Evolutionary conservation across 2,888 invertebrate species (phyloP), one percentile per base, ranked within the genome.

Genomic region (Cheiracanthium punctorium): DNA sequence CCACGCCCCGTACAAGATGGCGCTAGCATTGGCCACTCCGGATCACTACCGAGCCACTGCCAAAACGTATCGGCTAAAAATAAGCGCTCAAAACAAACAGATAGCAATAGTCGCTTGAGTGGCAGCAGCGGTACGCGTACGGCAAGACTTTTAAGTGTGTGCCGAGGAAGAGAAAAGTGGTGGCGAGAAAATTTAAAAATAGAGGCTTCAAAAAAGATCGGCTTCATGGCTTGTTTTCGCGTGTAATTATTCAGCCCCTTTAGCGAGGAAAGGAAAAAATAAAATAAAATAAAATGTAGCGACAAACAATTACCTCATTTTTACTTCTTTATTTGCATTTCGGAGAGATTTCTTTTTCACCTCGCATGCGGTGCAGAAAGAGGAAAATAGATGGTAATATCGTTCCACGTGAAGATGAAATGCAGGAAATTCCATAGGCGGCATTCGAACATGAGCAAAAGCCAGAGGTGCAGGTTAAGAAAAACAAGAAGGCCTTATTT

Each of bases 21-120:
- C 84, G 84, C 52, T 69, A 17, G 30, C 30, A 10, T 52, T 37
- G 29, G 30, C 58, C 37, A 30, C 33, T 77, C 71, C 67, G 72
- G 72, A 74, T n/a, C n/a, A n/a, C n/a, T n/a, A n/a, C n/a, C n/a
- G n/a, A 30, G 65, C 33, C 29, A 72, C 67, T 79, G 84, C 79
- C 79, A 84, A 84, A 84, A 84, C 65, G 74, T 41, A 30, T 67
- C 52, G 33, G 29, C 84, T 84, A 84, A 84, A 84, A 84, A 84
- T 84, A 84, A 41, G 71, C 73, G 72, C n/a, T 24, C 30, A 84
- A 84, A 79, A 76, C 79, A 79, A 79, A 84, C 79, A 84, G 84
- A 84, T 84, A 77, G 84, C 84, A 58, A 48, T 58, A 41, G 67
- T 82, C 65, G 75, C 1, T 20, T 17, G 58, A 58, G 58, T 58